Percentiles rank a stretch among this genome's conserved stretches.
Evolutionary conservation across 2,888 invertebrate genomes (phyloP).

Genomic region (Anticlea derivata): DNA sequence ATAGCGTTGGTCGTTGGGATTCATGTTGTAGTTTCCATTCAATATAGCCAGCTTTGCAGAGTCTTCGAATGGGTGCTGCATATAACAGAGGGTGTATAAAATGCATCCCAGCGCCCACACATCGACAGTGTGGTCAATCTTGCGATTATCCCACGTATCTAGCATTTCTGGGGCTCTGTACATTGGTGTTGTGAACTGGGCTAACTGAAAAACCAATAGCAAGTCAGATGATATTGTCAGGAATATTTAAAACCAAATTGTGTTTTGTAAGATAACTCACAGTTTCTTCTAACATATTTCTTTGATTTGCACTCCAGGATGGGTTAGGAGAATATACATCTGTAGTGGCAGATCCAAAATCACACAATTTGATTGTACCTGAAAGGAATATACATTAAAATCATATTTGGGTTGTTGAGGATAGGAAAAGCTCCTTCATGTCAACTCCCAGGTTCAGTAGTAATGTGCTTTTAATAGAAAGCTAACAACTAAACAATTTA

Average conservation of each 20-base stretch:
- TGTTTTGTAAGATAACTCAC: slow-evolving; percentile 72
- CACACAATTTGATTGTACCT: slow-evolving; percentile 94
- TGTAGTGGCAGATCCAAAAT: slow-evolving; percentile 97
- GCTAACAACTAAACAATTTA: too few relatives aligned
- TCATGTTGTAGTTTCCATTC: slow-evolving; percentile 96
- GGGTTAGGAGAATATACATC: slow-evolving; percentile 92
- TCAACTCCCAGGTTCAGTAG: too few relatives aligned
- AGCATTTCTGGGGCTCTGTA: slow-evolving; percentile 99
- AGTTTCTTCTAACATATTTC: slow-evolving; percentile 96
- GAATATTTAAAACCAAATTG: background rate
- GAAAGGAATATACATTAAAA: slow-evolving; percentile 4
- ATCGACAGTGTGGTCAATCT: slow-evolving; percentile 95
- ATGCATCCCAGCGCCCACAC: slow-evolving; percentile 99
- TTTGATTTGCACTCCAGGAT: slow-evolving; percentile 96
- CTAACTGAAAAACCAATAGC: slow-evolving; percentile 82
- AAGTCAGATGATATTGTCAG: background rate
- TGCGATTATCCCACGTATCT: slow-evolving; percentile 98
- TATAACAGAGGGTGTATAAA: slow-evolving; percentile 94
- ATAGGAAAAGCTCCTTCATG: too few relatives aligned
- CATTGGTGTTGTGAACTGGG: slow-evolving; percentile 94
- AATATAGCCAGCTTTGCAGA: slow-evolving; percentile 96
- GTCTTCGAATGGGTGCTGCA: slow-evolving; percentile 98
- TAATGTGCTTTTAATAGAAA: too few relatives aligned
- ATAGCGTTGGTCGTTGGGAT: slow-evolving; percentile 90
- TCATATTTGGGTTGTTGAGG: too few relatives aligned